Percentiles rank a stretch among this genome's conserved stretches.
Conservation (phyloP, 2,797 vertebrate genomes). For the Falco concolor region DNA sequence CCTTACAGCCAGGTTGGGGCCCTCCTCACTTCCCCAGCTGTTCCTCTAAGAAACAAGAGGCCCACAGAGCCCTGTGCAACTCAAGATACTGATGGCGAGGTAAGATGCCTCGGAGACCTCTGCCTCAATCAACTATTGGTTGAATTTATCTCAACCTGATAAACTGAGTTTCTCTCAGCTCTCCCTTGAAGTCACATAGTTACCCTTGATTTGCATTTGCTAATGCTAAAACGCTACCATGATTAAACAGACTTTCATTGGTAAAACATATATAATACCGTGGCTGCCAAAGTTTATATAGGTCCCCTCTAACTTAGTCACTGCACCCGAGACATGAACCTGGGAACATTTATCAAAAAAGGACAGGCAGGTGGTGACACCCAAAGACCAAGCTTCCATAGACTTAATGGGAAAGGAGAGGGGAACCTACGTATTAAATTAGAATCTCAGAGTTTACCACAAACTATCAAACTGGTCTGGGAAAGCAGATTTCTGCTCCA, state of each 20-base stretch:
- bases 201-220: not conserved
- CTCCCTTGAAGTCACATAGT: not conserved
- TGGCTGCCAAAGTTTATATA: not conserved
- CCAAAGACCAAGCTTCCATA: not conserved
- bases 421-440: not conserved
- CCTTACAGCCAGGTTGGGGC: not conserved
- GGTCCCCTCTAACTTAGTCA: not conserved
- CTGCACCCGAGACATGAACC: not conserved
- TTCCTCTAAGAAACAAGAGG: not conserved
- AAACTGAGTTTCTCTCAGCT: not conserved
- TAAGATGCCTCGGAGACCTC: not conserved
- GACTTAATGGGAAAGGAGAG: not conserved
- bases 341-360: not conserved
- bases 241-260: not conserved
- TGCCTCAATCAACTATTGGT: not conserved
- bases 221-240: not conserved
- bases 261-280: not conserved
- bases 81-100: not conserved
- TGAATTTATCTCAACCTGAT: too few species aligned
- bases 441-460: not conserved
- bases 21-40: not conserved
- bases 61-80: not conserved
- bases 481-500: conserved; percentile 27
- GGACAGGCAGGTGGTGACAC: not conserved
- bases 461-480: not conserved